Conservation (phyloP, 2,797 vertebrate genomes). For the Lepilemur ruficaudatus region DNA sequence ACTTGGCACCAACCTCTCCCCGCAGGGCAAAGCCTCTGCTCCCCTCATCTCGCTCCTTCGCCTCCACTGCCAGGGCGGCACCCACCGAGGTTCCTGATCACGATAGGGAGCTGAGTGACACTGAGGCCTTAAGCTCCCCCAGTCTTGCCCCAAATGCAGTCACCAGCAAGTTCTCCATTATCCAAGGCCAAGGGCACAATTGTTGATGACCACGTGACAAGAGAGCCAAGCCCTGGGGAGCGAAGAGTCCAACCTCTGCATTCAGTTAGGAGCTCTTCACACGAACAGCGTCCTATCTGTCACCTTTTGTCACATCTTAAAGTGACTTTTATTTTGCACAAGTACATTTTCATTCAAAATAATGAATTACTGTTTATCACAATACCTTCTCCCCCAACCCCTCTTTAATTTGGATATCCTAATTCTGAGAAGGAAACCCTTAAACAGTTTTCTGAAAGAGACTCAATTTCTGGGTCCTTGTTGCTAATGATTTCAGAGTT, state of each 20-base stretch:
- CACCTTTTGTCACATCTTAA: constrained; percentile 6
- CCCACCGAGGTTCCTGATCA: neutral
- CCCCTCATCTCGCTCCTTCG: neutral
- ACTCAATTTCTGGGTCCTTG: constrained; percentile 19
- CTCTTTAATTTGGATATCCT: constrained; percentile 1
- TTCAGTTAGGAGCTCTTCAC: neutral
- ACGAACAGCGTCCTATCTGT: neutral
- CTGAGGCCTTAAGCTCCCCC: constrained; percentile 58
- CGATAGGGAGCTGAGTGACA: constrained; percentile 63
- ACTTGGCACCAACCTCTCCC: neutral
- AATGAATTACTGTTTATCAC: constrained; percentile 34
- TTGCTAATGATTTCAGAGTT: neutral
- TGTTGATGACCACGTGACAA: neutral
- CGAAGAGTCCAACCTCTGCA: neutral
- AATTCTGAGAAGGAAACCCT: constrained; percentile 46
- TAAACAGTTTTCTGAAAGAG: constrained; percentile 59
- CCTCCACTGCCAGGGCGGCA: constrained; percentile 64
- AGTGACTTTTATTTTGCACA: constrained; percentile 62
- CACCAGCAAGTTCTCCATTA: constrained; percentile 55
- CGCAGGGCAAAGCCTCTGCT: neutral
- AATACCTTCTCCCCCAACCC: neutral
- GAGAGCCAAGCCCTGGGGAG: constrained; percentile 13
- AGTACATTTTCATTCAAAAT: constrained; percentile 36
- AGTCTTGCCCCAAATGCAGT: constrained; percentile 35
- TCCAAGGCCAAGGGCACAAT: neutral